phyloP scores from a whole-genome alignment of 2,888 invertebrate genomes.

The Diarsia mendica region DNA sequence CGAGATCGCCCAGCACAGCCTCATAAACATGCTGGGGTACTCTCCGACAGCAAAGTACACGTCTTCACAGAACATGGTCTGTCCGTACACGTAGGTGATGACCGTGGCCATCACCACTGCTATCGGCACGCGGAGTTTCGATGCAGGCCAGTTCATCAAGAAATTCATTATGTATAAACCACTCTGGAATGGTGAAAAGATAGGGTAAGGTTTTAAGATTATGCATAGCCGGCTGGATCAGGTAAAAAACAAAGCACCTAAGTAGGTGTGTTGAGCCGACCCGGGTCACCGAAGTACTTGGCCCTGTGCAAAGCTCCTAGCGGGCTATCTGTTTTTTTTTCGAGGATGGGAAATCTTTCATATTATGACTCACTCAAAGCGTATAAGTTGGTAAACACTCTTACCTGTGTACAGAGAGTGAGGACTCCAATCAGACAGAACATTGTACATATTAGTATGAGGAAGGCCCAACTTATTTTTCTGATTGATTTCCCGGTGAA shows the following conservation, averaged over 20 bases:
- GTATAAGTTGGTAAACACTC: not conserved
- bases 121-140: constrained; percentile 75
- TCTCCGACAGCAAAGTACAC: constrained; percentile 83
- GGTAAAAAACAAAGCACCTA: too few species aligned
- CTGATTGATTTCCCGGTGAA: constrained; percentile 81
- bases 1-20: constrained; percentile 83
- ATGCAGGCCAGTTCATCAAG: constrained; percentile 82
- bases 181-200: constrained; percentile 70
- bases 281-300: too few species aligned
- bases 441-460: constrained; percentile 78
- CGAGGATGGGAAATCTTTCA: too few species aligned
- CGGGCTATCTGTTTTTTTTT: not conserved
- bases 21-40: constrained; percentile 82
- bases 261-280: not conserved
- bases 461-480: constrained; percentile 84
- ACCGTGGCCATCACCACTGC: constrained; percentile 72
- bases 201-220: not conserved
- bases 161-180: constrained; percentile 83
- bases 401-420: constrained; percentile 84
- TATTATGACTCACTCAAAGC: not conserved
- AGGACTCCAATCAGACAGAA: constrained; percentile 83
- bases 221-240: not conserved
- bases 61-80: constrained; percentile 84
- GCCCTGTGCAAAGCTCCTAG: not conserved
- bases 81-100: constrained; percentile 82